Base-by-base conservation (phyloP, 2,888 invertebrate species). In the Euspilapteryx auroguttella region DNA sequence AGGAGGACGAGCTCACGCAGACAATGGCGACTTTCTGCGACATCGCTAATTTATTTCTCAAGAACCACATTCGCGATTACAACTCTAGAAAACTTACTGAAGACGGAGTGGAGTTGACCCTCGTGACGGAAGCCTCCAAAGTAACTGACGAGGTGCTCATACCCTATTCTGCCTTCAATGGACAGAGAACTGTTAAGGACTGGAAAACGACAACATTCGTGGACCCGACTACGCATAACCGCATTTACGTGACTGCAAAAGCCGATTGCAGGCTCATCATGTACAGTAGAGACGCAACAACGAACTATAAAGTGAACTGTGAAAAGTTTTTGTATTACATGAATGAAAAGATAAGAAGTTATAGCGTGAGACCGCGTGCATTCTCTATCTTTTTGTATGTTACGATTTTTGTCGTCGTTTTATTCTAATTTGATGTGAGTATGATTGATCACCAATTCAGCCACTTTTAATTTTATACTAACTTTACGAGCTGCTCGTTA, bases 181-280 rank as follows among this genome's bases (percentile, higher is more conserved):
- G 50, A 21, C 34, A 34, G 15, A 47, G 37, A 11, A 40, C 42
- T 1, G 41, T 61, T 2, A 56, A 53, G 33, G 63, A 66, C 34
- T 69, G 69, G 66, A 57, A 53, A 35, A 36, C 49, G 9, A 54
- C 62, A 0, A 71, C 71, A 0, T 37, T 71, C 1, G 27, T 56
- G 44, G 73, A 75, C 32, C 63, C 69, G 0, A 55, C 42, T 1
- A 68, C 55, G 1, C 50, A 37, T 22, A 55, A 52, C 42, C 47
- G 71, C 12, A 25, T 71, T n/a, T 75, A 75, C 28, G 61, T 75
- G 2, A 52, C 55, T 4, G 49, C 49, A 28, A 49, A 54, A 8
- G 73, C 73, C 0, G 52, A 53, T 25, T 75, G 73, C 27, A 54
- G 49, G 31, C 39, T 75, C 1, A 46, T 73, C 7, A 66, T 73